Percentiles rank a stretch among this genome's conserved stretches.
phyloP scores from a whole-genome alignment of 2,888 invertebrate species.

The Lasius fuliginosus region DNA sequence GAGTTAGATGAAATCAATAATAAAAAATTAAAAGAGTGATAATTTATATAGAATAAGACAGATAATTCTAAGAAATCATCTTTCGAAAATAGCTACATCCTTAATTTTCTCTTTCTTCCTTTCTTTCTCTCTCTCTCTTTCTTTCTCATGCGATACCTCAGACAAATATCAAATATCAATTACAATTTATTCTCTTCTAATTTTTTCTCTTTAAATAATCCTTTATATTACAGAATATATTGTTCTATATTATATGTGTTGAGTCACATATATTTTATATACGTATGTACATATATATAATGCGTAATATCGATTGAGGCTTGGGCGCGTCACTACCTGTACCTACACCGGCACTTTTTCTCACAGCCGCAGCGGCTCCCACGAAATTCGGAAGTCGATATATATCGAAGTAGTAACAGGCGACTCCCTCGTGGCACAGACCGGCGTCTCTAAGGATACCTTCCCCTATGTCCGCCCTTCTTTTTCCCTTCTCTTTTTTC shows the following conservation, averaged over 20 bases:
- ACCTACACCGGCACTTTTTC: not conserved
- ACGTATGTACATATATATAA: not conserved
- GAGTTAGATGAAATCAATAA: not conserved
- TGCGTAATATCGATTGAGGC: conserved; percentile 15
- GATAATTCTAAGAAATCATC: not conserved
- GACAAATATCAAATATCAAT: not conserved
- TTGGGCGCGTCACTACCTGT: not conserved
- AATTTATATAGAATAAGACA: not conserved
- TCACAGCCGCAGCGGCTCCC: not conserved
- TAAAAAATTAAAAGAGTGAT: not conserved
- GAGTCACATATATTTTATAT: not conserved
- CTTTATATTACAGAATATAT: not conserved
- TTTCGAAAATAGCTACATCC: not conserved
- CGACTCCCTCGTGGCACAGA: conserved; percentile 53
- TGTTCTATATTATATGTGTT: not conserved
- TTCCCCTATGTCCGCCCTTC: conserved; percentile 43
- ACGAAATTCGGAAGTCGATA: conserved; percentile 70
- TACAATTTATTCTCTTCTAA: not conserved
- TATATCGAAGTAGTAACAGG: conserved; percentile 62
- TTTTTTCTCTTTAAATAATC: not conserved
- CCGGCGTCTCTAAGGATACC: conserved; percentile 64
- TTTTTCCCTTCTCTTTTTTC: conserved; percentile 36
- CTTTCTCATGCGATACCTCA: not conserved
- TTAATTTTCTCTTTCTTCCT: not conserved
- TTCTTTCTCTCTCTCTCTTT: no score